phyloP scores from a whole-genome alignment of 2,797 vertebrate genomes.

The Hippocampus kuda region DNA sequence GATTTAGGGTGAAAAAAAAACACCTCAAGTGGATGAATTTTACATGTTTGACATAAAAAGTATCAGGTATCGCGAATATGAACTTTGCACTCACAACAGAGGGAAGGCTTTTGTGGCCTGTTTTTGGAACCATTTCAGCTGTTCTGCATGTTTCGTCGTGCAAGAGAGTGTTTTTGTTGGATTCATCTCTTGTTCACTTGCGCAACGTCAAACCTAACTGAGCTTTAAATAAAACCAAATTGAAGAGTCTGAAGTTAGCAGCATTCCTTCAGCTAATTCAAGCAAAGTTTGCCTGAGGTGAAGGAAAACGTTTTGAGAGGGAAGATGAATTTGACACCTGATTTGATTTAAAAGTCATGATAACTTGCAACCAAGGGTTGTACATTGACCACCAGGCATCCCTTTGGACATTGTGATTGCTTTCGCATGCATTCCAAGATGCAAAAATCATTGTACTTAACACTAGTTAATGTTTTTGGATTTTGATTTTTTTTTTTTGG shows the following conservation, averaged over 20 bases:
- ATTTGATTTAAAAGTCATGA: not conserved
- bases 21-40: not conserved
- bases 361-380: not conserved
- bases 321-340: not conserved
- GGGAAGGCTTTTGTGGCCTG: not conserved
- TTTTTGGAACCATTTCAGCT: not conserved
- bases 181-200: not conserved
- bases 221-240: constrained; percentile 2
- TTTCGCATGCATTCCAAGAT: not conserved
- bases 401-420: not conserved
- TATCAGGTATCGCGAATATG: not conserved
- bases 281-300: not conserved
- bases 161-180: not conserved
- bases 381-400: not conserved
- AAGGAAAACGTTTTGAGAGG: not conserved
- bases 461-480: too few species aligned
- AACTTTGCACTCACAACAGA: not conserved
- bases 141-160: not conserved
- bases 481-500: not conserved
- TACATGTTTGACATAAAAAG: not conserved
- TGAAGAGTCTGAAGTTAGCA: not conserved
- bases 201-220: not conserved
- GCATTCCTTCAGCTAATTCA: not conserved
- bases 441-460: not conserved
- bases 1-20: too few species aligned